Base-by-base conservation (phyloP, 2,797 vertebrate genomes). In the Microtus californicus region DNA sequence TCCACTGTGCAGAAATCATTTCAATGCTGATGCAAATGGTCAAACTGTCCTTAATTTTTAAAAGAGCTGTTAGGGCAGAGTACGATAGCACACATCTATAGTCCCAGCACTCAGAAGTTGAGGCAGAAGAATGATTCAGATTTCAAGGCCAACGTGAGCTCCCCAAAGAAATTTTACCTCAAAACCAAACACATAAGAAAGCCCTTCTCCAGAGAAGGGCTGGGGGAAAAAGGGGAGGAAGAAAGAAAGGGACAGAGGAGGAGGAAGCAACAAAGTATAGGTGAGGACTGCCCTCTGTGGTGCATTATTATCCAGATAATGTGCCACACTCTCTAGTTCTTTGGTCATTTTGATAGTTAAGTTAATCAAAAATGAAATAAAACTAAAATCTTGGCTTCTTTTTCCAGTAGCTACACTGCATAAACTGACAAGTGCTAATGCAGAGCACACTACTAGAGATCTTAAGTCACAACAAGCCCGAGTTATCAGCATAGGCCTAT, bases 1-100 rank as follows among this genome's bases (percentile, higher is more conserved):
- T 17, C 61, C 67, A 73, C 82, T 90, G 12, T 73, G 31, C 56
- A 94, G 69, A 95, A 96, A 87, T 61, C 73, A 93, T 40, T 90
- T 29, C 25, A 95, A 77, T 59, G 61, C 23, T 89, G 69, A 79
- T 43, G 17, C 83, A 88, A 97, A 90, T 10, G 40, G n/a, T 2
- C 40, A 67, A 78, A 19, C 87, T 63, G 87, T 34, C 82, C 85
- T 43, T 13, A 78, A 65, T 45, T 77, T 94, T 48, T 63, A 23
- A 76, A 51, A 54, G 31, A 76, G 34, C 54, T 48, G 23, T 45
- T 73, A 77, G 34, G 43, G 31, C 31, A 48, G 31, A 56, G 56
- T 19, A 40, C 5, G 2, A 19, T 8, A 37, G 25, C 17, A 56
- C 8, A 67, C 48, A 40, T 19, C 25, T 54, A 6, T 34, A 31